These are phyloP conservation scores for Sinopyrophorus schimmeli DNA, from an alignment of 2,888 invertebrate genomes.

Conservation along the genomic window DNA sequence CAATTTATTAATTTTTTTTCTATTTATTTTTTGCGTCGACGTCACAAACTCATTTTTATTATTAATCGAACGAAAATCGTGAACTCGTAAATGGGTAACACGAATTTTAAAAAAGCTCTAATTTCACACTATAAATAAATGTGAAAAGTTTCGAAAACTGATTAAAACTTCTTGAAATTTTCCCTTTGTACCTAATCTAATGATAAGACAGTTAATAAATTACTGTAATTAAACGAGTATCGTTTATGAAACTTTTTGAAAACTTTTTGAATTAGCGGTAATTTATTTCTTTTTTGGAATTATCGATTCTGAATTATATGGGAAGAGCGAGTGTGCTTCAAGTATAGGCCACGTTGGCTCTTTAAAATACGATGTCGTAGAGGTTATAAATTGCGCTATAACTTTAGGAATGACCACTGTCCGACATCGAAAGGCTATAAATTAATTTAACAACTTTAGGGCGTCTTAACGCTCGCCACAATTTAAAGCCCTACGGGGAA, in stretches of 20 bases:
- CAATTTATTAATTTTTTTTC: too few relatives aligned
- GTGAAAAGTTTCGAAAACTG: too few relatives aligned
- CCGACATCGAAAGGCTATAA: slow-evolving; percentile 51
- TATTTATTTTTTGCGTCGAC: too few relatives aligned
- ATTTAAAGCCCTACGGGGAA: slow-evolving; percentile 52
- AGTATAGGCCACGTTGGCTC: slow-evolving; percentile 15
- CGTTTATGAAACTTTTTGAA: slow-evolving; percentile 9
- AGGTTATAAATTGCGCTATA: slow-evolving; percentile 42
- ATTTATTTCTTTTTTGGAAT: slow-evolving; percentile 9
- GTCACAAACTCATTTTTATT: too few relatives aligned
- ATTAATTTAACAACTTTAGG: slow-evolving; percentile 58
- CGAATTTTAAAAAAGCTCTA: too few relatives aligned
- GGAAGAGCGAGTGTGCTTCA: slow-evolving; percentile 18
- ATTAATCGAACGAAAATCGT: too few relatives aligned
- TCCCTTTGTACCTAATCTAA: too few relatives aligned
- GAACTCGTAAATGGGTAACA: too few relatives aligned
- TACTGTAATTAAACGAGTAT: slow-evolving; percentile 25
- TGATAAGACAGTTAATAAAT: slow-evolving; percentile 23
- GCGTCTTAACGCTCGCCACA: slow-evolving; percentile 52
- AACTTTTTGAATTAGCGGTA: slow-evolving; percentile 4
- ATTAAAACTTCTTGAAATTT: too few relatives aligned
- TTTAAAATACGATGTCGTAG: slow-evolving; percentile 30
- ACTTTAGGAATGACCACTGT: slow-evolving; percentile 55
- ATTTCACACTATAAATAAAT: too few relatives aligned
- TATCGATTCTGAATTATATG: slow-evolving; percentile 26